Evolutionary conservation across 1,140 invertebrate genomes (phyloP).

Genomic region (Drosophila ercepeae): DNA sequence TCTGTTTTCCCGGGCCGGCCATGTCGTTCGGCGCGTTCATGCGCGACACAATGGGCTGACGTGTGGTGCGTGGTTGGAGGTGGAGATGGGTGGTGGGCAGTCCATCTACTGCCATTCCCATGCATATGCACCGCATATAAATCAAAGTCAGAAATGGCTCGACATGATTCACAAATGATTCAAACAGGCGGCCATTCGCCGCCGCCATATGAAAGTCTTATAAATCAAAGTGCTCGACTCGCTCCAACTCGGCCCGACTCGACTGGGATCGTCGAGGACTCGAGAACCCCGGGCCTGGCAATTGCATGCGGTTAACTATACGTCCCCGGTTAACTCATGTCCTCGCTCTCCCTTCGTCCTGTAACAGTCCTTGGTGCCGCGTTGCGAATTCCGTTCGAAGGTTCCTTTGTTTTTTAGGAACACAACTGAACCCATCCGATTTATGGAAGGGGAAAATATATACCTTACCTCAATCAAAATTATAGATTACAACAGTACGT

Average conservation of each 20-base stretch:
- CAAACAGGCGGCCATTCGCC: slow-evolving; percentile 53
- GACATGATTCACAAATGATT: slow-evolving; percentile 81
- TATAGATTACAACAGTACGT: no score
- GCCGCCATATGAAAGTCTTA: slow-evolving; percentile 73
- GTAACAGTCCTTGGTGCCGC: not conserved
- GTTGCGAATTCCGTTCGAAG: not conserved
- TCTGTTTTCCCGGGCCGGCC: slow-evolving; percentile 43
- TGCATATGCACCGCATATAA: slow-evolving; percentile 70
- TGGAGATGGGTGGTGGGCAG: not conserved
- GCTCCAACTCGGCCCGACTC: slow-evolving; percentile 13
- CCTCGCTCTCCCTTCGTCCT: not conserved
- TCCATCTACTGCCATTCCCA: slow-evolving; percentile 5
- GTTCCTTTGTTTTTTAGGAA: not conserved
- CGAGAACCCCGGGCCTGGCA: slow-evolving; percentile 6
- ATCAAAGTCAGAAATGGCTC: slow-evolving; percentile 75
- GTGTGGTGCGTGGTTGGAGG: slow-evolving; percentile 14
- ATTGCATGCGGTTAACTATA: slow-evolving; percentile 54
- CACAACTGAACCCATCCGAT: not conserved
- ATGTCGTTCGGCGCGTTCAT: slow-evolving; percentile 21
- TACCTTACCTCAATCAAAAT: no score
- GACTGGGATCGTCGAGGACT: not conserved
- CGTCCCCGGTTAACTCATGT: slow-evolving; percentile 21
- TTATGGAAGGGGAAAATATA: not conserved
- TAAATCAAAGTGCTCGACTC: slow-evolving; percentile 60
- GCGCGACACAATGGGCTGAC: slow-evolving; percentile 14